phyloP scores from a whole-genome alignment of 2,888 invertebrate species.

The Dynastes tityus region DNA sequence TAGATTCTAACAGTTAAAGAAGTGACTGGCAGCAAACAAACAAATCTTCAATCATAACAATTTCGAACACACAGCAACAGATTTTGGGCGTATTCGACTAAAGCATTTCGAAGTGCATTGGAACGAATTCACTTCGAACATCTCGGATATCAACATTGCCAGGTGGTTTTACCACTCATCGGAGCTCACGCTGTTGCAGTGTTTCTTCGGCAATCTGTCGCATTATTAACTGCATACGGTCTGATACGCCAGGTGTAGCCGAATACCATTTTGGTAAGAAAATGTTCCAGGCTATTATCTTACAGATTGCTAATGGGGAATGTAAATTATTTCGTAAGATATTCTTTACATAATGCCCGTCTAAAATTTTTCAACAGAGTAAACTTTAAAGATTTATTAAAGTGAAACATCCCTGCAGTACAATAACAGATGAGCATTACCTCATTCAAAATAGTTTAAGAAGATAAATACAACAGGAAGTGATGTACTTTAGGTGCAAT shows the following conservation, averaged over 20 bases:
- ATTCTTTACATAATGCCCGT: neutral
- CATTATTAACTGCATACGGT: slow-evolving; percentile 20
- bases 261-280: slow-evolving; percentile 32
- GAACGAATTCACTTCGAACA: slow-evolving; percentile 14
- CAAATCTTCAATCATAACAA: neutral
- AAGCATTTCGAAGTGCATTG: slow-evolving; percentile 4
- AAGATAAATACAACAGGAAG: no score
- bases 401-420: no score
- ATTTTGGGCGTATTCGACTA: neutral
- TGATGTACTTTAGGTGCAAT: no score
- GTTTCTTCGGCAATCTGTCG: slow-evolving; percentile 32
- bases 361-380: no score
- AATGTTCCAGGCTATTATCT: slow-evolving; percentile 17
- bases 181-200: neutral
- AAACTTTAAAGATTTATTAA: no score
- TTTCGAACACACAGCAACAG: neutral
- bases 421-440: no score
- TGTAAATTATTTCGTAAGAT: neutral
- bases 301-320: neutral
- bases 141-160: slow-evolving; percentile 37
- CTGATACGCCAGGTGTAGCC: slow-evolving; percentile 26
- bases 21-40: neutral
- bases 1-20: no score
- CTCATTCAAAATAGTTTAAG: no score
- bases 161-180: slow-evolving; percentile 32